These are phyloP conservation scores for Tenodera sinensis DNA, from an alignment of 2,888 invertebrate genomes.

Conservation along the genomic window DNA sequence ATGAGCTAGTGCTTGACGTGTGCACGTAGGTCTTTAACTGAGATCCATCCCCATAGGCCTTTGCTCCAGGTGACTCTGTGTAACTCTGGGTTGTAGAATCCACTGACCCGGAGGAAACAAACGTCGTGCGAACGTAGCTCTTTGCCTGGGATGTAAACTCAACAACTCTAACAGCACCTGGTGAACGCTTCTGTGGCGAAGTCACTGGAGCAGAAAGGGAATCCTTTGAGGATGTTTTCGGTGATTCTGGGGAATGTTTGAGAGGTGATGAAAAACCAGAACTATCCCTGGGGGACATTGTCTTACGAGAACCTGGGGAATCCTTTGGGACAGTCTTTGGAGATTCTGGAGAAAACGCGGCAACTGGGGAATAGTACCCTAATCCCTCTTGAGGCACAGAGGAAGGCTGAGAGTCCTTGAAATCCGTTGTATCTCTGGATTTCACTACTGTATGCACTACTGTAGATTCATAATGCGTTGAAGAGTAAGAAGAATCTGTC, in stretches of 20 bases:
- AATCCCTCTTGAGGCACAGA: slow-evolving; percentile 14
- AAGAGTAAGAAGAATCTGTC: slow-evolving; percentile 16
- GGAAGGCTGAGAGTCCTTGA: neutral
- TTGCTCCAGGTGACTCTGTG: neutral
- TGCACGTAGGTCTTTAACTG: neutral
- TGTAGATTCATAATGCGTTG: slow-evolving; percentile 8
- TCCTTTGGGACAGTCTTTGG: slow-evolving; percentile 16
- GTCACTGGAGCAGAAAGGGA: slow-evolving; percentile 12
- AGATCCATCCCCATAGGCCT: neutral
- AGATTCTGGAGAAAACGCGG: slow-evolving; percentile 12
- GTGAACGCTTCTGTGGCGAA: slow-evolving; percentile 23
- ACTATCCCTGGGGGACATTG: slow-evolving; percentile 10
- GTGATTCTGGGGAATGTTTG: slow-evolving; percentile 17
- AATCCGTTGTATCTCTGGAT: slow-evolving; percentile 2
- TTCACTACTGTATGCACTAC: neutral
- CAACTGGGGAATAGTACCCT: neutral
- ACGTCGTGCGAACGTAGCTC: slow-evolving; percentile 28
- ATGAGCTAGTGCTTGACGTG: neutral
- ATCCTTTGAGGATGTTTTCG: slow-evolving; percentile 14
- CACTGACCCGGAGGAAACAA: neutral
- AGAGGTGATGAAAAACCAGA: neutral
- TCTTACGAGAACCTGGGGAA: neutral
- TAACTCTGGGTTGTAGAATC: neutral
- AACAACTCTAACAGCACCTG: slow-evolving; percentile 30
- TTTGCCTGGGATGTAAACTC: slow-evolving; percentile 32